Base-by-base conservation (phyloP, 2,888 invertebrate genomes). In the Acanthacorydalis orientalis region DNA sequence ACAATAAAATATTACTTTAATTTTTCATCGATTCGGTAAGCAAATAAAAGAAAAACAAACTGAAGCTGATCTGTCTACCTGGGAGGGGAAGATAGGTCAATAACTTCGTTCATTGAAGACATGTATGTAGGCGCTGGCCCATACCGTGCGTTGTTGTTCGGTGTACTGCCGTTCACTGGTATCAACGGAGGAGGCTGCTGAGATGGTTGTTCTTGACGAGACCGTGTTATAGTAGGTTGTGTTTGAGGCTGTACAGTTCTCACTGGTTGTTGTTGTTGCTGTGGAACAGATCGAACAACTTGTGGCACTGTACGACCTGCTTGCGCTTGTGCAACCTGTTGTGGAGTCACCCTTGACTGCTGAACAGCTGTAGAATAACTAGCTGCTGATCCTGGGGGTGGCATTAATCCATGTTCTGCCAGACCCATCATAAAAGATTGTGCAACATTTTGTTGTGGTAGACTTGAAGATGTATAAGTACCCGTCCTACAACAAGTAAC, bases 1-100 rank as follows among this genome's bases (percentile, higher is more conserved):
- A 39, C 2, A 15, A 39, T 39, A 15, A 15, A 39, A 15, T 14
- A 15, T 39, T 39, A 39, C 39, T 39, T 39, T 39, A 39, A 39
- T 39, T 7, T 10, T 39, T 16, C 39, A 39, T 11, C 14, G 11
- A 39, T 39, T 39, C 39, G 16, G 14, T 23, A 23, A 23, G 23
- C 23, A 23, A 23, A 23, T 23, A 23, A 23, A 23, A 23, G 14
- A 15, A 38, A 38, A 16, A 42, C 31, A 15, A 42, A 42, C 42
- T 42, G 31, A 42, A 15, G 42, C 42, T 42, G 42, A 42, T 23
- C 42, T 42, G 42, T 42, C 31, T 47, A 66, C 62, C 69, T 69
- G 59, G 68, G 70, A 48, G 69, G 66, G 55, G 69, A 69, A 56
- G 69, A 70, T 52, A 72, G 65, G 63, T 72, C 71, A 52, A 71